These are phyloP conservation scores for Stegostoma tigrinum DNA, from an alignment of 2,113 vertebrate genomes.

Conservation along the genomic window DNA sequence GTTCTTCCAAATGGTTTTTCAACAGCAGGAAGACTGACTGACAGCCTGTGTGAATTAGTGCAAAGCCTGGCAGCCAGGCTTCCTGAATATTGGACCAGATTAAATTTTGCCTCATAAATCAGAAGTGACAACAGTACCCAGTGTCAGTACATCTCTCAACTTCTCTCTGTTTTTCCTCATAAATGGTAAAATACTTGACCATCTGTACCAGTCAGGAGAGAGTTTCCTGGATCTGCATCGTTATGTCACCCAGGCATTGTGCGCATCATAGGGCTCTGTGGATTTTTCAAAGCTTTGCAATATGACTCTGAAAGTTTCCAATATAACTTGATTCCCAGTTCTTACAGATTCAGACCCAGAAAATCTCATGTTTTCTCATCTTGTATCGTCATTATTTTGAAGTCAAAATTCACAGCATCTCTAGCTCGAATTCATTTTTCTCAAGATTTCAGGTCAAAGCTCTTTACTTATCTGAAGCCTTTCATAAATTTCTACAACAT, in stretches of 20 bases:
- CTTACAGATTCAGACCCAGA: background rate
- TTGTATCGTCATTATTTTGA: background rate
- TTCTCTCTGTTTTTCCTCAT: background rate
- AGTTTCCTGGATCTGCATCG: background rate
- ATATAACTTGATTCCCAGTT: background rate
- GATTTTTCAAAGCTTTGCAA: background rate
- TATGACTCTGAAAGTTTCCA: background rate
- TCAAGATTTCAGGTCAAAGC: background rate
- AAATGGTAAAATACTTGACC: no score
- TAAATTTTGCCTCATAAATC: background rate
- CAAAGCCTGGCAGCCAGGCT: background rate
- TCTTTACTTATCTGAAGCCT: background rate
- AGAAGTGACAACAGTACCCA: background rate
- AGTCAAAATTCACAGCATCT: background rate
- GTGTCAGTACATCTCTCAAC: background rate
- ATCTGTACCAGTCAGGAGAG: background rate
- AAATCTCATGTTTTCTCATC: background rate
- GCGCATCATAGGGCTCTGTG: background rate
- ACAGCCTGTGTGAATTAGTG: background rate
- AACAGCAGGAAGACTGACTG: background rate
- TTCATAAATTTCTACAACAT: background rate
- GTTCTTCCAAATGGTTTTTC: no score
- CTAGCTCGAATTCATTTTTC: background rate
- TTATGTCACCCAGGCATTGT: background rate
- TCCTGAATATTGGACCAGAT: no score